Evolutionary conservation across 1,140 invertebrate species (phyloP), one percentile per base, ranked within the genome.

Genomic region (Zaprionus nigranus): DNA sequence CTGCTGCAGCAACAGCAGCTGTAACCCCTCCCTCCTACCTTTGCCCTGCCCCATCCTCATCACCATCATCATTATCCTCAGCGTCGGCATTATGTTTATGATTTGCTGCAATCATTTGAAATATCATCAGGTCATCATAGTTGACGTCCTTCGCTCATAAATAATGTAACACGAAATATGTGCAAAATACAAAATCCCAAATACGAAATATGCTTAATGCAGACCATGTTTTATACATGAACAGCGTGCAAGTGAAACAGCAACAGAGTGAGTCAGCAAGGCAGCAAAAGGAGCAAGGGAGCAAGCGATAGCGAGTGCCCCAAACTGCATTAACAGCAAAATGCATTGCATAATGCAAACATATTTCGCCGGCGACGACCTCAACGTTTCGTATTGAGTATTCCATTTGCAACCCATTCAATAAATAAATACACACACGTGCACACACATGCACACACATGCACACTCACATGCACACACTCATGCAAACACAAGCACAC

Each of bases 191-290:
- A 61, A 63, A 75, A 75, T 75, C 67, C 73, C 62, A 64, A 75
- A 75, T 71, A 62, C 61, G 69, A 77, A 67, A 77, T 73, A 62
- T 58, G 75, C 63, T 77, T 73, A 73, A 77, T 77, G 69, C 75
- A 63, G 66, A 51, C 22, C 69, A 73, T 77, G 62, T 77, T 77
- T 77, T 73, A 77, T 66, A 72, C 62, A 77, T 77, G 63, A 65
- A 20, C 53, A 28, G 22, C 17, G 63, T 2, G 22, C 53, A 20
- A 17, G 34, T 3, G 51, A 28, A 34, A 38, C 22, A 3, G 34
- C 2, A 22, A 57, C 24, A 43, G 12, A 30, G 34, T n/a, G 40
- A 1, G 54, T 1, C 15, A 36, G 36, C 13, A 34, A 7, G 28
- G 1, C 6, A 30, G 7, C 7, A 30, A 9, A 7, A 7, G 28